Conservation (phyloP, 2,797 vertebrate genomes). For the Psittacula derbiana region DNA sequence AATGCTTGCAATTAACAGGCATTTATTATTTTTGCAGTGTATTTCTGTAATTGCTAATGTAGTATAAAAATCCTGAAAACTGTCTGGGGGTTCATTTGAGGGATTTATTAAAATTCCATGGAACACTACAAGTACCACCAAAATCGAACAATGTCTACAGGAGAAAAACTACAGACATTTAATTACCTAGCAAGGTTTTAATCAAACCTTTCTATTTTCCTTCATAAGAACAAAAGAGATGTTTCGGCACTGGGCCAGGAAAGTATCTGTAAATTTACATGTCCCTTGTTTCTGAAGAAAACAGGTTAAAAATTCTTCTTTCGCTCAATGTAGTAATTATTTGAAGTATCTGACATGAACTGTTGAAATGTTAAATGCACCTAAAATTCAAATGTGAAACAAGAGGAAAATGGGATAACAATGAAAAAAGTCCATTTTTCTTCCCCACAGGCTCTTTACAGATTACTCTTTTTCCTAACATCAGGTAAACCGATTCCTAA, state of each 20-base stretch:
- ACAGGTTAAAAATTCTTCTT: constrained; percentile 50
- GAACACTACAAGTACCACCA: constrained; percentile 19
- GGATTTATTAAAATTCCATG: constrained; percentile 39
- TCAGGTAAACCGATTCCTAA: not conserved
- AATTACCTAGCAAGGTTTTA: constrained; percentile 53
- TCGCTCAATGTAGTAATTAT: constrained; percentile 42
- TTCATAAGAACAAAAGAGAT: constrained; percentile 13
- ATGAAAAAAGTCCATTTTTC: not conserved
- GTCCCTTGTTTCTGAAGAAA: constrained; percentile 19
- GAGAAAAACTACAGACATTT: constrained; percentile 26
- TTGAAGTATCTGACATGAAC: constrained; percentile 5
- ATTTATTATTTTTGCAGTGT: constrained; percentile 35
- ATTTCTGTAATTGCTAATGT: constrained; percentile 6
- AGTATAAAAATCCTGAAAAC: constrained; percentile 31
- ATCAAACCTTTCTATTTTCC: constrained; percentile 55
- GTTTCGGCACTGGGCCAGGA: constrained; percentile 36
- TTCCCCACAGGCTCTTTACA: not conserved
- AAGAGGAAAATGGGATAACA: not conserved
- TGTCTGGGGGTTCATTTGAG: constrained; percentile 42
- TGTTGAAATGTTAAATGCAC: constrained; percentile 17
- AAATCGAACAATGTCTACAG: constrained; percentile 4
- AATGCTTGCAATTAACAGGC: constrained; percentile 20
- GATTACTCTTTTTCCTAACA: not conserved
- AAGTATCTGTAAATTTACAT: constrained; percentile 39
- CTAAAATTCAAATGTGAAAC: constrained; percentile 17